Conservation (phyloP, 2,113 vertebrate species). For the Aphyosemion australe region DNA sequence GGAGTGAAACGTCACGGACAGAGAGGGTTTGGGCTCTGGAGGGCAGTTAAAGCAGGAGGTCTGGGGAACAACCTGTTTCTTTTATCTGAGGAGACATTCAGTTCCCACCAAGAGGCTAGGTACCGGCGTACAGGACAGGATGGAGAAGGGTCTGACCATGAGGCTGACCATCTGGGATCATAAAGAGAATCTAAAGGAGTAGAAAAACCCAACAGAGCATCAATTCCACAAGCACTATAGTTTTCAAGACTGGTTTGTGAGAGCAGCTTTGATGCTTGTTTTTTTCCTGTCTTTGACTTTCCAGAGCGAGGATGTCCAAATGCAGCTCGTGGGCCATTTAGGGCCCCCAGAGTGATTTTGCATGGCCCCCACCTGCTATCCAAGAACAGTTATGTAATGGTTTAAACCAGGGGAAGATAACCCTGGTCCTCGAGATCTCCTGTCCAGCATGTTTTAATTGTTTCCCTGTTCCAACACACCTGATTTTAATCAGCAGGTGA, state of each 20-base stretch:
- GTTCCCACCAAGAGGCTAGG: slow-evolving; percentile 46
- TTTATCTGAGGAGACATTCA: neutral
- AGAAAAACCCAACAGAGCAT: slow-evolving; percentile 2
- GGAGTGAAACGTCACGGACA: slow-evolving; percentile 10
- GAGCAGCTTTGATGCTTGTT: too few relatives aligned
- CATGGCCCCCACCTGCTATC: too few relatives aligned
- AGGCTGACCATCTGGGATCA: slow-evolving; percentile 59
- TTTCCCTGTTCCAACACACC: too few relatives aligned
- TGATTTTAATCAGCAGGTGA: too few relatives aligned
- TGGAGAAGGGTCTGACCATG: slow-evolving; percentile 28
- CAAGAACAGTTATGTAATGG: too few relatives aligned
- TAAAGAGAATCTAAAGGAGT: slow-evolving; percentile 42
- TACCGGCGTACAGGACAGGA: slow-evolving; percentile 37
- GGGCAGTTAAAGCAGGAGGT: slow-evolving; percentile 42
- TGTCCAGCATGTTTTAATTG: too few relatives aligned
- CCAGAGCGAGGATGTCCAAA: too few relatives aligned
- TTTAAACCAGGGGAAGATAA: too few relatives aligned
- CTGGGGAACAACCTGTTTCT: slow-evolving; percentile 25
- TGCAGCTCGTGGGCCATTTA: too few relatives aligned
- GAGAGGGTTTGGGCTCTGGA: slow-evolving; percentile 30
- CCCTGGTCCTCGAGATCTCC: too few relatives aligned
- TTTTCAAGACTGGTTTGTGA: slow-evolving; percentile 32
- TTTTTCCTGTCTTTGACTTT: too few relatives aligned
- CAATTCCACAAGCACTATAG: slow-evolving; percentile 35
- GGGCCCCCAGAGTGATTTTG: too few relatives aligned